Percentiles rank a stretch among this genome's conserved stretches.
phyloP scores from a whole-genome alignment of 2,797 vertebrate genomes.

The Trichosurus vulpecula region DNA sequence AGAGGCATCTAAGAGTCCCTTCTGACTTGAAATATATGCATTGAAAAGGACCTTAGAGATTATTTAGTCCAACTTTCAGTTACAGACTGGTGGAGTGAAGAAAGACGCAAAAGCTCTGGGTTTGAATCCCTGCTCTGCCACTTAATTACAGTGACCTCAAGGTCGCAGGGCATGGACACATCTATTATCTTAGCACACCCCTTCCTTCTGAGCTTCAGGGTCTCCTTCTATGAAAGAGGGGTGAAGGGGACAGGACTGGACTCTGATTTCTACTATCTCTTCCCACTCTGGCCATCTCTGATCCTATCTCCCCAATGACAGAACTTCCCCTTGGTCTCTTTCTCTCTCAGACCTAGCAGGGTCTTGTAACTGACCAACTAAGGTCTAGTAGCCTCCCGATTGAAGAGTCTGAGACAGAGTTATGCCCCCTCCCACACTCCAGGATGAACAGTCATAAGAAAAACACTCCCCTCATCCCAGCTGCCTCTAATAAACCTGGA shows the following conservation, averaged over 20 bases:
- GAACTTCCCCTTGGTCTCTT: background rate
- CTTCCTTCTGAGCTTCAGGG: background rate
- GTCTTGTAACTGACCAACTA: background rate
- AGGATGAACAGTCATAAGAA: background rate
- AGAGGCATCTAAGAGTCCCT: background rate
- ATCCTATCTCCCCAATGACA: background rate
- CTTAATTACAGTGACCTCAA: background rate
- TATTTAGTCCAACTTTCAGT: background rate
- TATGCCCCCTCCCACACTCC: background rate
- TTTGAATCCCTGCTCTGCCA: background rate
- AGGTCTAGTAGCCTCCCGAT: background rate
- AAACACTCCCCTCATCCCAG: background rate
- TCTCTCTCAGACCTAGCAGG: background rate
- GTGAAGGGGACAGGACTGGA: background rate
- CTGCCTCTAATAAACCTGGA: background rate
- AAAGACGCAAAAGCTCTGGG: background rate
- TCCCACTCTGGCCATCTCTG: background rate
- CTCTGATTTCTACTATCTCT: background rate
- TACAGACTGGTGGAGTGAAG: background rate
- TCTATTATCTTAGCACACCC: background rate
- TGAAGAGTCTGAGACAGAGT: background rate
- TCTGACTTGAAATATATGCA: background rate
- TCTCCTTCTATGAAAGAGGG: background rate
- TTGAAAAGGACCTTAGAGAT: background rate
- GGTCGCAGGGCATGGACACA: background rate